Conservation (phyloP, 2,888 invertebrate species). For the Drosophila histrio region DNA sequence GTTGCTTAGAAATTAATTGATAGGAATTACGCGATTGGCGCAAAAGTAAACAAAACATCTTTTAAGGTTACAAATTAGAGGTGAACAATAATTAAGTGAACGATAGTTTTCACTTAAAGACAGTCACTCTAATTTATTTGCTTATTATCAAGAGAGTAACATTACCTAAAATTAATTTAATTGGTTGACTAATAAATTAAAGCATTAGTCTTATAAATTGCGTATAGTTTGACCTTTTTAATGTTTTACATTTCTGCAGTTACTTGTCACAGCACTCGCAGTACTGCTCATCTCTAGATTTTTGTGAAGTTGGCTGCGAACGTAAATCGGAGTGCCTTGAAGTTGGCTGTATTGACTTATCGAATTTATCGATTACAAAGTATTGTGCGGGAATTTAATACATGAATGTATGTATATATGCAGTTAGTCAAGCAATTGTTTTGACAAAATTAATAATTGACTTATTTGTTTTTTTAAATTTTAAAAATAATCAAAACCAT, state of each 20-base stretch:
- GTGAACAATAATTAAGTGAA: slow-evolving; percentile 3
- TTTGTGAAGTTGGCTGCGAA: too few species aligned
- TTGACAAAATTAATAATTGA: too few species aligned
- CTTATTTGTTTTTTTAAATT: too few species aligned
- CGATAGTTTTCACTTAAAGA: neutral
- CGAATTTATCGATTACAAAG: neutral
- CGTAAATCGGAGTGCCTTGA: too few species aligned
- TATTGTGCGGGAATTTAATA: neutral
- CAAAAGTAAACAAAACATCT: slow-evolving; percentile 83
- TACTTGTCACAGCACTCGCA: neutral
- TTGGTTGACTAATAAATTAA: neutral
- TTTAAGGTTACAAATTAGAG: slow-evolving; percentile 55
- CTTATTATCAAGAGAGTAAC: neutral
- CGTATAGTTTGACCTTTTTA: neutral
- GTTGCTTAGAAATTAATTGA: slow-evolving; percentile 58
- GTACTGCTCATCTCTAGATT: neutral
- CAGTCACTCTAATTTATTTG: neutral
- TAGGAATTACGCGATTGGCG: slow-evolving; percentile 72
- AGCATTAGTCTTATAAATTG: neutral
- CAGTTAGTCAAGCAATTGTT: too few species aligned
- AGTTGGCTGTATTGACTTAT: slow-evolving; percentile 2
- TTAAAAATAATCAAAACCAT: too few species aligned
- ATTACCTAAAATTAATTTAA: neutral
- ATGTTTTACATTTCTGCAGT: neutral
- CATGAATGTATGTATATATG: too few species aligned